These are phyloP conservation scores for Yponomeuta sedellus DNA, from an alignment of 2,888 invertebrate genomes.

Conservation along the genomic window DNA sequence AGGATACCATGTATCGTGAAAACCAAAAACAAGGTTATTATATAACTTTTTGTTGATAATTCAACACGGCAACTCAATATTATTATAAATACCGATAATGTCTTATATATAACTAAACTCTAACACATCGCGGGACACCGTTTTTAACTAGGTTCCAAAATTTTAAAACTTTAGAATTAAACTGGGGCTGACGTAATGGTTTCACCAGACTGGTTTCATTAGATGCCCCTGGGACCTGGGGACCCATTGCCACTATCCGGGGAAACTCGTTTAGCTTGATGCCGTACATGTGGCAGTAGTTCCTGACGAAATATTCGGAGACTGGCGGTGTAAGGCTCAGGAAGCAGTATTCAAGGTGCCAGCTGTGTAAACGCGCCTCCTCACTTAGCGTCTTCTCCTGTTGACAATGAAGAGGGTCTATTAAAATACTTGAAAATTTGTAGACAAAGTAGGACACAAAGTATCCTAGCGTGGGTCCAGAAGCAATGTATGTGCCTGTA, in stretches of 20 bases:
- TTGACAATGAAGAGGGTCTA: not conserved
- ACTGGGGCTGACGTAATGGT: not conserved
- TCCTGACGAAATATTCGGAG: conserved; percentile 4
- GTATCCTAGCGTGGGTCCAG: too few species aligned
- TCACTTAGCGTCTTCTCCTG: conserved; percentile 14
- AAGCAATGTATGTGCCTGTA: too few species aligned
- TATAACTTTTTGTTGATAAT: too few species aligned
- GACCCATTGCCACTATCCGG: not conserved
- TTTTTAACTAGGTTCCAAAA: too few species aligned
- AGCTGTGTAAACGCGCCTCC: not conserved
- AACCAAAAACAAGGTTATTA: too few species aligned
- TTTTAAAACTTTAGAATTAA: too few species aligned
- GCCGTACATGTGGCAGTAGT: conserved; percentile 12
- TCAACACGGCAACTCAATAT: too few species aligned
- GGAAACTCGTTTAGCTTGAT: not conserved
- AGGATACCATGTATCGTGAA: too few species aligned
- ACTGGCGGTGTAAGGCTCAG: conserved; percentile 11
- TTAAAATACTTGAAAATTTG: not conserved
- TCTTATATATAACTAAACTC: too few species aligned
- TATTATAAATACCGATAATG: too few species aligned
- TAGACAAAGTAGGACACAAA: too few species aligned
- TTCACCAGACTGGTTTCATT: conserved; percentile 4
- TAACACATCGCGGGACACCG: too few species aligned
- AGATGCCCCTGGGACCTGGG: not conserved
- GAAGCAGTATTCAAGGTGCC: conserved; percentile 9